A percentile compares a stretch with the other conserved stretches of the same genome.
Evolutionary conservation across 2,113 vertebrate genomes (phyloP).

Genomic region (Oryzias melastigma): DNA sequence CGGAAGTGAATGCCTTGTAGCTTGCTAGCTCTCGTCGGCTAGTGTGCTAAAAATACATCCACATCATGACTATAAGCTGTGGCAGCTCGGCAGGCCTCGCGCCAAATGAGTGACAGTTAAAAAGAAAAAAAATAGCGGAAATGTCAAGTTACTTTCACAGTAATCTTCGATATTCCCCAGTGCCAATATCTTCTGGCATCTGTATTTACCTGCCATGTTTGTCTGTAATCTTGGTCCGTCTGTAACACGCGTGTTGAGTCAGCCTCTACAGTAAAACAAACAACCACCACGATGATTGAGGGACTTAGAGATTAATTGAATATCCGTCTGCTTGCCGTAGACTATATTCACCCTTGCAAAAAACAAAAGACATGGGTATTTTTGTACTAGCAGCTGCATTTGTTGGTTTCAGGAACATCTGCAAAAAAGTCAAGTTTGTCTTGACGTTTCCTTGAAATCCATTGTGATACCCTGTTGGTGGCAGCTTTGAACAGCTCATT

Average conservation of each 20-base stretch:
- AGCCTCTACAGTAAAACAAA: constrained; percentile 67
- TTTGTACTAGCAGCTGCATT: constrained; percentile 56
- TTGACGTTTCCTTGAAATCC: constrained; percentile 58
- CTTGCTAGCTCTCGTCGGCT: constrained; percentile 72
- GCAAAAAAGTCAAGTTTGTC: constrained; percentile 74
- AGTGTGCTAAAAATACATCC: constrained; percentile 74
- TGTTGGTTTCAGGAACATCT: constrained; percentile 58
- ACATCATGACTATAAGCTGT: constrained; percentile 70
- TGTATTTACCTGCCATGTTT: constrained; percentile 77
- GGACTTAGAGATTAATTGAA: constrained; percentile 80
- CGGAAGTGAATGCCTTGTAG: constrained; percentile 67
- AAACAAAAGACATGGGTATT: constrained; percentile 32
- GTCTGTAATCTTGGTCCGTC: constrained; percentile 67
- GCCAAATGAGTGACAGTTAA: constrained; percentile 65
- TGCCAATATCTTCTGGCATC: constrained; percentile 85
- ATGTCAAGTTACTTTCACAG: constrained; percentile 79
- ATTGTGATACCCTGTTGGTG: constrained; percentile 31
- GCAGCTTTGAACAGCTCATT: constrained; percentile 44
- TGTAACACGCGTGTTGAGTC: constrained; percentile 65
- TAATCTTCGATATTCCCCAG: constrained; percentile 80
- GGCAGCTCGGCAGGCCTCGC: constrained; percentile 59
- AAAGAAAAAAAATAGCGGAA: constrained; percentile 56
- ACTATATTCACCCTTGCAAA: constrained; percentile 56
- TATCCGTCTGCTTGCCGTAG: constrained; percentile 63
- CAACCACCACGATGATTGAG: constrained; percentile 79